Evolutionary conservation across 2,797 vertebrate species (phyloP).

Genomic region (Bovichtus variegatus): DNA sequence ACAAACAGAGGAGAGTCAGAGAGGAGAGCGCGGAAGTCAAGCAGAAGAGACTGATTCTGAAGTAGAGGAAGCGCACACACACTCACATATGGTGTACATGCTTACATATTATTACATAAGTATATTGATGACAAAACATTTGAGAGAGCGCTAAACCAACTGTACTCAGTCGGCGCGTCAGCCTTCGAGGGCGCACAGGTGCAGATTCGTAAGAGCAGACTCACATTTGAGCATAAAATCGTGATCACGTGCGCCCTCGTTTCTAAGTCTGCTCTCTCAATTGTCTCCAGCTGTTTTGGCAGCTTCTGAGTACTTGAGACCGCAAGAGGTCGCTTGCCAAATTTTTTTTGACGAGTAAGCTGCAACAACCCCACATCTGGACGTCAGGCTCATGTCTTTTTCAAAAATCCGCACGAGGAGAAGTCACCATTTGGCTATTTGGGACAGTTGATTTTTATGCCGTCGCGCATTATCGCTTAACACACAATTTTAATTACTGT

Average conservation of each 20-base stretch:
- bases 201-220: neutral
- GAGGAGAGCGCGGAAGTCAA: constrained; percentile 70
- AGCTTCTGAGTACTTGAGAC: neutral
- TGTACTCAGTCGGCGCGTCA: neutral
- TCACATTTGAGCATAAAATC: neutral
- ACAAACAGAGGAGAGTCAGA: constrained; percentile 73
- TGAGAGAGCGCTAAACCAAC: neutral
- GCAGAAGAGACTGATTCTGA: constrained; percentile 76
- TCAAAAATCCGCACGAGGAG: neutral
- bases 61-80: constrained; percentile 32
- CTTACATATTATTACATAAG: neutral
- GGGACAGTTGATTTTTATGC: neutral
- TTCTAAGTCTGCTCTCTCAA: neutral
- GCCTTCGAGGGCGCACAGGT: too few species aligned
- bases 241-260: neutral
- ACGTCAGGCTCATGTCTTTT: neutral
- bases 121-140: neutral
- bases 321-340: neutral
- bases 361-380: constrained; percentile 1
- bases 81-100: too few species aligned
- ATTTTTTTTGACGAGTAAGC: neutral
- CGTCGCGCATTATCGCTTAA: neutral
- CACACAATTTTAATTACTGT: neutral
- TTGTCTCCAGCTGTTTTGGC: constrained; percentile 15
- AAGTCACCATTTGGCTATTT: neutral